These are phyloP conservation scores for Gnathonemus echidnorhynchus DNA, from an alignment of 2,113 vertebrate species.

Conservation along the genomic window DNA sequence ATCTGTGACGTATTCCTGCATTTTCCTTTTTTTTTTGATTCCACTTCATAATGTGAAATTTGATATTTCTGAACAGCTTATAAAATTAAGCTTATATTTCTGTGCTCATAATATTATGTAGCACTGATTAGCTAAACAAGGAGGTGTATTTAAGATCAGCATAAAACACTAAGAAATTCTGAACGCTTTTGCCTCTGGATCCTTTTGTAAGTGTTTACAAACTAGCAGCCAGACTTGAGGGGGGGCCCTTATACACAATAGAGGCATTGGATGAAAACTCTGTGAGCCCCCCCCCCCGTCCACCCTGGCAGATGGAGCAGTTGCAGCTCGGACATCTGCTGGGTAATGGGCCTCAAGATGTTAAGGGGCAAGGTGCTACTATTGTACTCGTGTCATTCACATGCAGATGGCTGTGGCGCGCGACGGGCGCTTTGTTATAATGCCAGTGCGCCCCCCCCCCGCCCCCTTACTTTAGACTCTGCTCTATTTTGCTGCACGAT, in stretches of 20 bases:
- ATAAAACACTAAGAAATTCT: not conserved
- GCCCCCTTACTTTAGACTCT: not conserved
- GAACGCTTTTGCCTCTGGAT: not conserved
- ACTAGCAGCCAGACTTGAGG: not conserved
- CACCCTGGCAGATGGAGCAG: constrained; percentile 56
- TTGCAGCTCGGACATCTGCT: constrained; percentile 60
- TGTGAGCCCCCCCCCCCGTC: constrained; percentile 31
- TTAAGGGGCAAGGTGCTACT: constrained; percentile 46
- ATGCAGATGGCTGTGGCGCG: constrained; percentile 55
- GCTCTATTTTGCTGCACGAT: not conserved
- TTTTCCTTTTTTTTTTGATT: not conserved
- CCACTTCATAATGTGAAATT: not conserved
- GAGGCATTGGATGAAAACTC: constrained; percentile 1
- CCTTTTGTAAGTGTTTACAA: not conserved
- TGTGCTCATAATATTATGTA: not conserved
- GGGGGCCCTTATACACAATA: not conserved
- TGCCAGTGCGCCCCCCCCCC: constrained; percentile 33
- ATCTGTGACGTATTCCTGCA: not conserved
- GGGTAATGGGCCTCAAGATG: constrained; percentile 52
- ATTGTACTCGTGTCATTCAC: constrained; percentile 56
- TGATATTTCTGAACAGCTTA: not conserved
- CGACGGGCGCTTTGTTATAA: constrained; percentile 29
- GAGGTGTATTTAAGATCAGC: not conserved
- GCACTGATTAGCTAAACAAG: not conserved
- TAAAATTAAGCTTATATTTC: not conserved